These are phyloP conservation scores for Oscheius sp. DNA, from an alignment of 2,888 invertebrate genomes.

Conservation along the genomic window DNA sequence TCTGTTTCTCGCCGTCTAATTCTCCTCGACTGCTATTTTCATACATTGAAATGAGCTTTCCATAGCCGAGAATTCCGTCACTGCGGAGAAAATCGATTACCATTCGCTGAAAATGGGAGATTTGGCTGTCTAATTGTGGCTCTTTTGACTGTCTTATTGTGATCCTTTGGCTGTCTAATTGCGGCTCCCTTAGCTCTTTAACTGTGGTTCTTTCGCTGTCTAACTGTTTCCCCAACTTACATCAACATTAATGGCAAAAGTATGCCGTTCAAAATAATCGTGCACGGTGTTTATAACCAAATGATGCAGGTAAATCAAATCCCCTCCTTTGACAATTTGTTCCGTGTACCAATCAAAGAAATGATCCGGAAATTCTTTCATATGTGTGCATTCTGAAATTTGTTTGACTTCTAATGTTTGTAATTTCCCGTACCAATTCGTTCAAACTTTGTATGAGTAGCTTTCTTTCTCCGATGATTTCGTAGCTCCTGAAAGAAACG, in stretches of 20 bases:
- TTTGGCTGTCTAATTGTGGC: background rate
- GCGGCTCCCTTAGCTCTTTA: no score
- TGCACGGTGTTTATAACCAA: conserved; percentile 16
- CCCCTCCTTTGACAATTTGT: background rate
- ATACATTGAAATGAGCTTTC: background rate
- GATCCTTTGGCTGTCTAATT: background rate
- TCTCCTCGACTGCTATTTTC: background rate
- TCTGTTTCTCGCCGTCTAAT: background rate
- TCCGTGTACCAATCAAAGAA: conserved; percentile 24
- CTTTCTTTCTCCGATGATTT: conserved; percentile 15
- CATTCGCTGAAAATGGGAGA: conserved; percentile 14
- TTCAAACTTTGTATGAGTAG: background rate
- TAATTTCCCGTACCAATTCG: conserved; percentile 19
- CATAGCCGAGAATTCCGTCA: background rate
- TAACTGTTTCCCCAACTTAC: no score
- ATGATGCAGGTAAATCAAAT: conserved; percentile 1
- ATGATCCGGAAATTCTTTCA: conserved; percentile 4
- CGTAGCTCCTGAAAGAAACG: conserved; percentile 33
- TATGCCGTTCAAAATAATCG: conserved; percentile 1
- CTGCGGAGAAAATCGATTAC: conserved; percentile 4
- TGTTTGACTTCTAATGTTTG: background rate
- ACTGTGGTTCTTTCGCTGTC: no score
- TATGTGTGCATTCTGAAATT: conserved; percentile 9
- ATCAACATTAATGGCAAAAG: conserved; percentile 14
- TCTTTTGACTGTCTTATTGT: no score